Evolutionary conservation across 2,113 vertebrate genomes (phyloP).

Genomic region (Mastomys coucha): DNA sequence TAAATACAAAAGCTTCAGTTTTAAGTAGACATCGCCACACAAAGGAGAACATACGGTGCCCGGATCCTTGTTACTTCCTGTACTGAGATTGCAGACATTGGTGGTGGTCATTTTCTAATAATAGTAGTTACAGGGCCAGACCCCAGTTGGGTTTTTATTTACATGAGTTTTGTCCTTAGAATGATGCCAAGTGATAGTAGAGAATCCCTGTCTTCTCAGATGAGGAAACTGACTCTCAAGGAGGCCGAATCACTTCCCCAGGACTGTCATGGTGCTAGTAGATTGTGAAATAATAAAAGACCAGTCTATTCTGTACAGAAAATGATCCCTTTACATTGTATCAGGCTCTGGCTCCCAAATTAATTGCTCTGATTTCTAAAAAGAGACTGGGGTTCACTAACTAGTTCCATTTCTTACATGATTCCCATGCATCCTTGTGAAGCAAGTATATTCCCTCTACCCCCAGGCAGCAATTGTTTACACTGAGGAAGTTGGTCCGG

Average conservation of each 20-base stretch:
- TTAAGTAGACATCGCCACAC: not conserved
- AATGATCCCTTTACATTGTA: not conserved
- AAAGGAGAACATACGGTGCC: not conserved
- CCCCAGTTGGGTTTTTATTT: not conserved
- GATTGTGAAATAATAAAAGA: not conserved
- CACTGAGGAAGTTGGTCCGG: constrained; percentile 13
- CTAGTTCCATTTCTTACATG: constrained; percentile 7
- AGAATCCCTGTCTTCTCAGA: not conserved
- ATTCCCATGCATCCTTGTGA: not conserved
- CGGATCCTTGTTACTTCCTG: not conserved
- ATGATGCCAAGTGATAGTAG: not conserved
- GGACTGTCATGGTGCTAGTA: not conserved
- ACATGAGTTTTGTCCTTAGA: not conserved
- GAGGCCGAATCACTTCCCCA: constrained; percentile 24
- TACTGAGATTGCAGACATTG: not conserved
- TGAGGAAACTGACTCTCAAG: constrained; percentile 15
- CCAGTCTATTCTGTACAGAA: not conserved
- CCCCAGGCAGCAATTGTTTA: not conserved
- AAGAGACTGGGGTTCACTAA: not conserved
- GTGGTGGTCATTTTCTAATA: constrained; percentile 15
- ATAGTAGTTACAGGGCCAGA: not conserved
- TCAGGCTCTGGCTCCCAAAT: not conserved
- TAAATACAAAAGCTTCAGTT: constrained; percentile 33
- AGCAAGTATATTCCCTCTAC: not conserved
- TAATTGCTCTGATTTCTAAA: not conserved